Conservation (phyloP, 2,113 vertebrate genomes). For the Pleuronectes platessa region DNA sequence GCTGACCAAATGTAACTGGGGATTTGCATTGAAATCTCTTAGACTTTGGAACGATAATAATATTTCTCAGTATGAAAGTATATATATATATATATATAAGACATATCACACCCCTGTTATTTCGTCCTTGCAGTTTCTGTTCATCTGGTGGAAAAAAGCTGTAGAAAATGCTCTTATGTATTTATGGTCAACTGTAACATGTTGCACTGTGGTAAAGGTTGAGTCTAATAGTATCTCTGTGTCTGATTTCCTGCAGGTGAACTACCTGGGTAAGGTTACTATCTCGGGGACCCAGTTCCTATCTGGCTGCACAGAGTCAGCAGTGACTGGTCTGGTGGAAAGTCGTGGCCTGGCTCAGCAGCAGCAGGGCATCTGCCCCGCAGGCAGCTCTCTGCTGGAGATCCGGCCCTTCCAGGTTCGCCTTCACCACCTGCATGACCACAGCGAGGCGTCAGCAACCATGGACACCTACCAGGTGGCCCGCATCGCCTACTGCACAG, state of each 20-base stretch:
- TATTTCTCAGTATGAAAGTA: no score
- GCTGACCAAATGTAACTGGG: background rate
- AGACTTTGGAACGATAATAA: no score
- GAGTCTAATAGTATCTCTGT: conserved; percentile 36
- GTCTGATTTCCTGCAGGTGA: conserved; percentile 84
- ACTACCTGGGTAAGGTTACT: conserved; percentile 94
- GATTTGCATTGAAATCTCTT: background rate
- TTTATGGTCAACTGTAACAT: background rate
- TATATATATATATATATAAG: no score
- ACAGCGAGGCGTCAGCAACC: conserved; percentile 89
- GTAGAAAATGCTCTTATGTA: background rate
- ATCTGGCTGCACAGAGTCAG: conserved; percentile 96
- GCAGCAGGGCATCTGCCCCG: conserved; percentile 80
- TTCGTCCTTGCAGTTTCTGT: no score
- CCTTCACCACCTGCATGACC: conserved; percentile 93
- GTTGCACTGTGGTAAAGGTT: background rate
- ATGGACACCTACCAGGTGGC: conserved; percentile 99
- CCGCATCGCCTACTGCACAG: conserved; percentile 98
- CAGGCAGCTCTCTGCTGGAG: conserved; percentile 89
- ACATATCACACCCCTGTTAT: background rate
- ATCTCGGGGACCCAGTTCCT: conserved; percentile 93
- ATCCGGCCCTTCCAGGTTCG: conserved; percentile 98
- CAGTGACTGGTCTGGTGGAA: conserved; percentile 94
- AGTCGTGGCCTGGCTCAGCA: conserved; percentile 79
- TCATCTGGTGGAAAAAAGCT: no score